These are phyloP conservation scores for Allolobophora icterica DNA, from an alignment of 2,888 invertebrate genomes.

Conservation along the genomic window DNA sequence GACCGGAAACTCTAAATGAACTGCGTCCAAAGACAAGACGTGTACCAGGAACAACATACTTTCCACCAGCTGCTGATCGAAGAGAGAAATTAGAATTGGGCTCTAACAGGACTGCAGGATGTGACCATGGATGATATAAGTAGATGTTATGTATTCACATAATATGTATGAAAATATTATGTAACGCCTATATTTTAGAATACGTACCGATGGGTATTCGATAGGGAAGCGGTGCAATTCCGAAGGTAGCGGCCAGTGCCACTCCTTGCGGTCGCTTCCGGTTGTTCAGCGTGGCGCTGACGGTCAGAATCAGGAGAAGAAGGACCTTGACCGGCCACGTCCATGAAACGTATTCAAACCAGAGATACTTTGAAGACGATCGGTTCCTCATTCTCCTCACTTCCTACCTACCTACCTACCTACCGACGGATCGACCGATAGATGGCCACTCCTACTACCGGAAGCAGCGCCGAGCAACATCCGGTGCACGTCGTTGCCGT, in stretches of 20 bases:
- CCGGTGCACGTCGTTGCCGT: neutral
- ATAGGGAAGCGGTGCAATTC: neutral
- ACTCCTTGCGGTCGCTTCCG: neutral
- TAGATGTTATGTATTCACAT: no score
- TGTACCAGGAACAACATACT: neutral
- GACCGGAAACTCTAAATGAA: neutral
- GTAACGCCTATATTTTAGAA: neutral
- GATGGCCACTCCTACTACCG: neutral
- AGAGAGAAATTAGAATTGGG: no score
- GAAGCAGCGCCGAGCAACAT: neutral
- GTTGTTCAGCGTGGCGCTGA: neutral
- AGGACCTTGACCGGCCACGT: neutral
- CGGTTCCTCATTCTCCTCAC: slow-evolving; percentile 9
- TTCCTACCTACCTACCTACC: neutral
- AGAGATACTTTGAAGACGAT: neutral
- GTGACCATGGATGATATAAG: neutral
- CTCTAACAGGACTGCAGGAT: neutral
- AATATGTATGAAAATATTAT: neutral
- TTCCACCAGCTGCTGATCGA: neutral
- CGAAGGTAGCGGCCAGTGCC: neutral
- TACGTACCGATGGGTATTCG: slow-evolving; percentile 18
- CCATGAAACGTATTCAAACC: neutral
- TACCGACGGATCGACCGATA: neutral
- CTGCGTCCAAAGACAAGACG: neutral
- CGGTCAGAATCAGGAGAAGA: neutral